A percentile compares a stretch with the other conserved stretches of the same genome.
Conservation (phyloP, 2,888 invertebrate genomes). For the Drosophila crucigera region DNA sequence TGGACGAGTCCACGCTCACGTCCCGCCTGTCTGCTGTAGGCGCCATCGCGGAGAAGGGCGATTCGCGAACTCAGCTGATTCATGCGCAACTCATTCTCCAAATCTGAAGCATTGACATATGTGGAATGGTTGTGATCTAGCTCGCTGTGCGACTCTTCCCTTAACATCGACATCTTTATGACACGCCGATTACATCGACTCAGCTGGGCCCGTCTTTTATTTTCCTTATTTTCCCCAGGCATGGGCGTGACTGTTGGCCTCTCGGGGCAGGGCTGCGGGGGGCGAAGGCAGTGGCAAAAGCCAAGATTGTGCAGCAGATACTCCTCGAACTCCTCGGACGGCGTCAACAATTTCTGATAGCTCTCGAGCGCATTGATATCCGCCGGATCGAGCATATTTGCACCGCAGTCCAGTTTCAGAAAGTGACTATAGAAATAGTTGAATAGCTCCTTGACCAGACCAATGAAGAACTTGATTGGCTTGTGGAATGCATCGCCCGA, state of each 20-base stretch:
- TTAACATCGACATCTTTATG: constrained; percentile 12
- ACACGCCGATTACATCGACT: constrained; percentile 47
- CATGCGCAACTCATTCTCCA: constrained; percentile 40
- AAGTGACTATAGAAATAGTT: constrained; percentile 67
- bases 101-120: background rate
- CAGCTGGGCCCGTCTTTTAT: constrained; percentile 29
- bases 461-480: constrained; percentile 73
- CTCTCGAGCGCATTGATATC: constrained; percentile 58
- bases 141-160: background rate
- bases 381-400: constrained; percentile 69
- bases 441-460: constrained; percentile 75
- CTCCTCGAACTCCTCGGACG: constrained; percentile 77
- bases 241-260: accelerated
- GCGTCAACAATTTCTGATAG: constrained; percentile 60
- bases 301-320: constrained; percentile 69
- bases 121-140: background rate
- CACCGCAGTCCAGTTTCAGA: constrained; percentile 60
- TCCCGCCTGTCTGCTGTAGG: accelerated
- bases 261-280: constrained; percentile 19
- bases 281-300: constrained; percentile 73
- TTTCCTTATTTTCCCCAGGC: background rate
- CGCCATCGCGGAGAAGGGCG: constrained; percentile 1
- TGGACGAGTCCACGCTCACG: constrained; percentile 29
- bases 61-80: constrained; percentile 28
- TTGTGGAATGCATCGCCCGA: constrained; percentile 78